These are phyloP conservation scores for Adela reaumurella DNA, from an alignment of 2,888 invertebrate species.

Conservation along the genomic window DNA sequence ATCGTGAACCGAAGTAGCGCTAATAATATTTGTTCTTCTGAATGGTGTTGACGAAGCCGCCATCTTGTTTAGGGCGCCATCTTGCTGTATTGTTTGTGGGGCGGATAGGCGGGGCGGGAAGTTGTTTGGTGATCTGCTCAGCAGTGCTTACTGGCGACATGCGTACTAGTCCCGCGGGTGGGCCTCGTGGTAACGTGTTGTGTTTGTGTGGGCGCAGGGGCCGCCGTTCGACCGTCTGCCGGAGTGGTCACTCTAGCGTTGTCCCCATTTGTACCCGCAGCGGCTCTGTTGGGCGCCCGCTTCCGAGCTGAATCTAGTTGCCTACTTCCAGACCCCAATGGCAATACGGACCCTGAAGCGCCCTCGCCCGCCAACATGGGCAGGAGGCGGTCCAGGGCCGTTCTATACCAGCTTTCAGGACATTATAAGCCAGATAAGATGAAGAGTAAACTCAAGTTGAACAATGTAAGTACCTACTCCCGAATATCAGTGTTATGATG, in stretches of 20 bases:
- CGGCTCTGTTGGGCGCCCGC: conserved; percentile 75
- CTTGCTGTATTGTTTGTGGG: no score
- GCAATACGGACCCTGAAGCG: conserved; percentile 75
- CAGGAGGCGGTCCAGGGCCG: conserved; percentile 87
- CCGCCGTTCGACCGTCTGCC: conserved; percentile 57
- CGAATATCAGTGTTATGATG: no score
- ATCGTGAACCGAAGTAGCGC: no score
- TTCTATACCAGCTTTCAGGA: conserved; percentile 93
- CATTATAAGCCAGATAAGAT: conserved; percentile 94
- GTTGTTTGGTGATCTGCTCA: no score
- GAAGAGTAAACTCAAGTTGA: conserved; percentile 90
- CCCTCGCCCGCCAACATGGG: conserved; percentile 87
- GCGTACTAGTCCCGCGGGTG: no score
- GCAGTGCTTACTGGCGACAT: no score
- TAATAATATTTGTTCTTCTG: no score
- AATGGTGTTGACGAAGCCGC: no score
- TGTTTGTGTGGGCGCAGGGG: conserved; percentile 54
- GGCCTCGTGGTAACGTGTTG: conserved; percentile 40
- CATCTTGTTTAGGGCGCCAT: no score
- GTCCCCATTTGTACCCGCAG: conserved; percentile 65
- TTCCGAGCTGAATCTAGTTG: conserved; percentile 77
- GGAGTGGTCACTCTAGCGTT: conserved; percentile 60
- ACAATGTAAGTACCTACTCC: conserved; percentile 78
- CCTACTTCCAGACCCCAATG: conserved; percentile 79
- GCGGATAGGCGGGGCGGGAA: no score